Evolutionary conservation across 2,797 vertebrate genomes (phyloP).

Genomic region (Stomatorhinus walkeri): DNA sequence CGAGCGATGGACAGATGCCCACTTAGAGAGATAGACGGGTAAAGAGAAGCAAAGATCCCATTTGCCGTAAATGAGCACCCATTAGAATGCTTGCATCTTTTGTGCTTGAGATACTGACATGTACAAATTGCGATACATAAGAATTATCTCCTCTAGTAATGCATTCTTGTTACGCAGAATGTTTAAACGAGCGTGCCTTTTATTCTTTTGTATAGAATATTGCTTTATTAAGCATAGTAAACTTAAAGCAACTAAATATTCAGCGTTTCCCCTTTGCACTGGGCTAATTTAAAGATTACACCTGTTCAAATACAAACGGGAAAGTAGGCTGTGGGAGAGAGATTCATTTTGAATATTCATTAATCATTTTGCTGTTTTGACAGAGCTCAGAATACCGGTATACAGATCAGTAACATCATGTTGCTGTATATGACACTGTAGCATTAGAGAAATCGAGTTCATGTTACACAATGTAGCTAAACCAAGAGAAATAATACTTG

Average conservation of each 20-base stretch:
- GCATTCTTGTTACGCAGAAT: not conserved
- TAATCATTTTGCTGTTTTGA: slow-evolving; percentile 57
- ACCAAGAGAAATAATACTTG: not conserved
- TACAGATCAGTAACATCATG: not conserved
- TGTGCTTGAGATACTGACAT: not conserved
- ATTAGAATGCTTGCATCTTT: not conserved
- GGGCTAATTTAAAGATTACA: not conserved
- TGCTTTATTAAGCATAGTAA: not conserved
- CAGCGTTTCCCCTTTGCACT: not conserved
- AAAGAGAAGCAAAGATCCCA: not conserved
- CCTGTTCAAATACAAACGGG: not conserved
- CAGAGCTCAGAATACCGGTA: slow-evolving; percentile 40
- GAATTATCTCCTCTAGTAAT: not conserved
- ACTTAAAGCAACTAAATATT: not conserved
- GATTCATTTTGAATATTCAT: not conserved
- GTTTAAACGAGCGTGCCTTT: not conserved
- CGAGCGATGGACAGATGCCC: slow-evolving; percentile 41
- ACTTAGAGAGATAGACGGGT: not conserved
- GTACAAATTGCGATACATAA: not conserved
- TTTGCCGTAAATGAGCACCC: not conserved
- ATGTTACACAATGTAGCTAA: not conserved
- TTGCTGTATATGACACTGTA: not conserved
- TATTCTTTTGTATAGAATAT: not conserved
- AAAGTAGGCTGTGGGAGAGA: not conserved
- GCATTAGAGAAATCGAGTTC: not conserved